phyloP scores from a whole-genome alignment of 1,140 invertebrate genomes.

The Nymphalis io region DNA sequence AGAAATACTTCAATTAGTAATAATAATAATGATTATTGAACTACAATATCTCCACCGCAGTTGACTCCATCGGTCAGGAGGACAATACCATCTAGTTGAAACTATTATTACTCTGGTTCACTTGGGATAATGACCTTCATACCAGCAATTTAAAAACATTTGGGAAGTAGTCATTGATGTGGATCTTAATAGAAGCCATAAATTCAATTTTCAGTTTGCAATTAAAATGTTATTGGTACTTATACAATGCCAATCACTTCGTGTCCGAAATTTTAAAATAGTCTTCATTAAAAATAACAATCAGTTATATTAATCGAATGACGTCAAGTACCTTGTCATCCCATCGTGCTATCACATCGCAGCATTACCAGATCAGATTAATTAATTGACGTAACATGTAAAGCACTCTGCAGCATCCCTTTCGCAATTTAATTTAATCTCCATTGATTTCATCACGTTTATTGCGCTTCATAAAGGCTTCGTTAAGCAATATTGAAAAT shows the following conservation, averaged over 20 bases:
- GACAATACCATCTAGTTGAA: too few species aligned
- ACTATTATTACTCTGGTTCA: too few species aligned
- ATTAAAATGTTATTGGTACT: too few species aligned
- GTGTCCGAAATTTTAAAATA: neutral
- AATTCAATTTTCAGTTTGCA: too few species aligned
- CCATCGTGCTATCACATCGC: neutral
- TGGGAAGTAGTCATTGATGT: too few species aligned
- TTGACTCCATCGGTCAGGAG: too few species aligned
- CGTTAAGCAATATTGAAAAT: constrained; percentile 23
- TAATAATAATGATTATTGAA: too few species aligned
- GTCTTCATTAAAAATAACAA: constrained; percentile 3
- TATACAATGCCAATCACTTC: neutral
- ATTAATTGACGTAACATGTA: constrained; percentile 18
- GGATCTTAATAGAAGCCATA: too few species aligned
- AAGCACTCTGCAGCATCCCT: constrained; percentile 13
- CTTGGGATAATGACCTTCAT: too few species aligned
- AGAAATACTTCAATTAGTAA: too few species aligned
- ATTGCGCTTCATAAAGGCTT: constrained; percentile 19
- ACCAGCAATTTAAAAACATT: too few species aligned
- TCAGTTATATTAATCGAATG: neutral
- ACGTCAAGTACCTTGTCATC: neutral
- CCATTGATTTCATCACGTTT: constrained; percentile 9
- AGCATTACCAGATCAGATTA: constrained; percentile 16
- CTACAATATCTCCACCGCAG: too few species aligned
- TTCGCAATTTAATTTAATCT: constrained; percentile 20